Base-by-base conservation (phyloP, 2,888 invertebrate species). In the Pristionchus fissidentatus region DNA sequence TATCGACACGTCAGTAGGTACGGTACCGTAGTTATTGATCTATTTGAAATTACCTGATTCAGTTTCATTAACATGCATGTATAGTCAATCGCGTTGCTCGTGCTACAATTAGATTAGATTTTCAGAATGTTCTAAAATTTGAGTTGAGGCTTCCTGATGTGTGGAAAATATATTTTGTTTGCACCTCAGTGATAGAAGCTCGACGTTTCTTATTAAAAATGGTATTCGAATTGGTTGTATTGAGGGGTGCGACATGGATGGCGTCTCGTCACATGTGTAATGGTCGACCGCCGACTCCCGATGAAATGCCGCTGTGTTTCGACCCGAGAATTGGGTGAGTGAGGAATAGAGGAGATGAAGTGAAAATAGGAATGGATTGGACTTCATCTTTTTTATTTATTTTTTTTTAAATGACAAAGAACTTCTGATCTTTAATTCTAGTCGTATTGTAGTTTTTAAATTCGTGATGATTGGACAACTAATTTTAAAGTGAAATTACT, bases 1-100 rank as follows among this genome's bases (percentile, higher is more conserved):
- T 99, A 96, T 93, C 95, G 97, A 66, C 99, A 99, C 93, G 98
- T 98, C 77, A 96, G 96, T 92, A 95, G 98, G 43, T 94, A 94
- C 26, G 38, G 35, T 70, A 70, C 70, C 8, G 70, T 41, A 70
- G 26, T 19, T 7, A 43, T 55, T 55, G 55, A 19, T 4, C 22
- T 4, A 55, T 70, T 5, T 62, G 35, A 35, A 0, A 70, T 41
- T n/a, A n/a, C n/a, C n/a, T n/a, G n/a, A n/a, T n/a, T n/a, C n/a
- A n/a, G n/a, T n/a, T n/a, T n/a, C n/a, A n/a, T n/a, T n/a, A n/a
- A n/a, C n/a, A n/a, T n/a, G n/a, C n/a, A n/a, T n/a, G n/a, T n/a
- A n/a, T n/a, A n/a, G n/a, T n/a, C n/a, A n/a, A n/a, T n/a, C n/a
- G n/a, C n/a, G n/a, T n/a, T n/a, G n/a, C n/a, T n/a, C n/a, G n/a